Evolutionary conservation across 1,140 invertebrate genomes (phyloP).

Genomic region (Chelonus insularis): DNA sequence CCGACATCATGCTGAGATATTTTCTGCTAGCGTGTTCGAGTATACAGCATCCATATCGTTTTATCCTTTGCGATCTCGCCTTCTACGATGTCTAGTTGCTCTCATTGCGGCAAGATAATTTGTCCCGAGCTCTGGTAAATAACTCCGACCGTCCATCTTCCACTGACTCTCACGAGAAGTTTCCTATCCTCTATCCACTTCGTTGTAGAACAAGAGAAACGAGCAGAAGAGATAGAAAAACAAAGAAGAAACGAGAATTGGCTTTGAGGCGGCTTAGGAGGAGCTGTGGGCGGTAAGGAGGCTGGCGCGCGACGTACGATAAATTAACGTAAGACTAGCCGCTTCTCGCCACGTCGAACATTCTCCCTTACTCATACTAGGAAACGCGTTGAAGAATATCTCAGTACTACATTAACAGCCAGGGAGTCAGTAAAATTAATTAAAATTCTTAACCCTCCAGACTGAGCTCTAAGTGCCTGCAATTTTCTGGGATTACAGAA

Average conservation of each 20-base stretch:
- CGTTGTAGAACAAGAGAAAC: conserved; percentile 13
- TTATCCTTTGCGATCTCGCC: conserved; percentile 1
- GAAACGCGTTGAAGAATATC: not conserved
- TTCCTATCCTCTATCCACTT: conserved; percentile 5
- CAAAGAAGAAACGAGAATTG: not conserved
- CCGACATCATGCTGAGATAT: conserved; percentile 2
- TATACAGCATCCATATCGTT: not conserved
- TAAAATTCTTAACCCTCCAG: conserved; percentile 24
- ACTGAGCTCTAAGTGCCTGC: not conserved
- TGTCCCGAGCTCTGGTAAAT: conserved; percentile 23
- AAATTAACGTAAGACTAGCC: conserved; percentile 28
- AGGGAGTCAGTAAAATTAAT: conserved; percentile 22
- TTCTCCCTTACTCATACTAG: not conserved
- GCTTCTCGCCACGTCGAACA: conserved; percentile 24
- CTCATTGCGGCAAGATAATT: conserved; percentile 28
- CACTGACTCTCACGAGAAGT: conserved; percentile 16
- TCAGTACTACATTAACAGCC: not conserved
- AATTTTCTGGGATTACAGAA: conserved; percentile 18
- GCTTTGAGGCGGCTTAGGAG: conserved; percentile 5
- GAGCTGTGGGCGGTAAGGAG: conserved; percentile 24
- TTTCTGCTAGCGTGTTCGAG: not conserved
- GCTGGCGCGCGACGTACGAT: conserved; percentile 22
- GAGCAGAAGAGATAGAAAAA: not conserved
- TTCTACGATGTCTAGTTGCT: conserved; percentile 1
- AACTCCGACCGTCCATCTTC: conserved; percentile 25